Evolutionary conservation across 2,113 vertebrate species (phyloP).

Genomic region (Vicugna pacos): DNA sequence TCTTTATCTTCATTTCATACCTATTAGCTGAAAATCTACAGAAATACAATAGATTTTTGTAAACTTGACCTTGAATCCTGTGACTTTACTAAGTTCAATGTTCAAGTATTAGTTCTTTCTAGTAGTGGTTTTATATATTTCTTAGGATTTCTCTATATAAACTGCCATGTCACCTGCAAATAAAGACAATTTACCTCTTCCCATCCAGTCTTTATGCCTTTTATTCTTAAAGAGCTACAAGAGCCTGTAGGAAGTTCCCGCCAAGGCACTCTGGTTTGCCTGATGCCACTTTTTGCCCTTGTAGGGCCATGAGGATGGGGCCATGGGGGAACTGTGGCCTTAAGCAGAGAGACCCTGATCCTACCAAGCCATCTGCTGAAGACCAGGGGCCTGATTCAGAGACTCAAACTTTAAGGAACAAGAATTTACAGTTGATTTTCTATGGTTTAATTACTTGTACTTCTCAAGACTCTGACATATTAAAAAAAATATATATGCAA

Average conservation of each 20-base stretch:
- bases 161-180: neutral
- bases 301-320: neutral
- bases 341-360: neutral
- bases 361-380: neutral
- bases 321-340: neutral
- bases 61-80: neutral
- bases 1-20: neutral
- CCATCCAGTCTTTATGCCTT: neutral
- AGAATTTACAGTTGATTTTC: neutral
- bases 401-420: neutral
- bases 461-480: neutral
- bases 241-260: neutral
- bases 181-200: neutral
- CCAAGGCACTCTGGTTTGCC: neutral
- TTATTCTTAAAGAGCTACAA: neutral
- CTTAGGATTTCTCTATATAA: neutral
- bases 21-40: neutral
- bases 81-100: conserved; percentile 8
- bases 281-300: neutral
- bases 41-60: conserved; percentile 15
- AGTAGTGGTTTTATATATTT: neutral
- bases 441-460: neutral
- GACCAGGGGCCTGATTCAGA: neutral
- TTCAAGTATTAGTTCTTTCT: neutral
- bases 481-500: conserved; percentile 12